These are phyloP conservation scores for Trogon melanurus DNA, from an alignment of 2,113 vertebrate genomes.

Conservation along the genomic window DNA sequence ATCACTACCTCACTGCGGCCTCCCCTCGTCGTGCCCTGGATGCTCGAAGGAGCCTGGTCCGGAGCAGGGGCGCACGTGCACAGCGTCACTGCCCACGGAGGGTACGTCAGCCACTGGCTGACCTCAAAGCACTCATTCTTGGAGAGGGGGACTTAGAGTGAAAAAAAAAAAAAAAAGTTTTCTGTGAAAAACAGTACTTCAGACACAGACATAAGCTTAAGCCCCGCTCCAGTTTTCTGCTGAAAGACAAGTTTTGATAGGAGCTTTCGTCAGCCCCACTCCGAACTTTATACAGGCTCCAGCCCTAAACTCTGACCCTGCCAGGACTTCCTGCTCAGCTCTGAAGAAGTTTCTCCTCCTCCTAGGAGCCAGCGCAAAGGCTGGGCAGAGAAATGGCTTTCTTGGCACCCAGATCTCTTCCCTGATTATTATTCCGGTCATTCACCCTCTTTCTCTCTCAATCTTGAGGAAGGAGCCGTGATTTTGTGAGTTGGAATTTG, in stretches of 20 bases:
- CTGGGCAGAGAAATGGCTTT: conserved; percentile 20
- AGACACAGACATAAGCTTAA: neutral
- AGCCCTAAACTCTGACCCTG: neutral
- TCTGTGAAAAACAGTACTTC: neutral
- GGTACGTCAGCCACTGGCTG: neutral
- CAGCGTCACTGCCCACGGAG: neutral
- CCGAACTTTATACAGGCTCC: neutral
- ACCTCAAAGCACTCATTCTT: neutral
- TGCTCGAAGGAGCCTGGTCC: neutral
- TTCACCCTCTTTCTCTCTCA: conserved; percentile 58
- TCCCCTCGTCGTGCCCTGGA: neutral
- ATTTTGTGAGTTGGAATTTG: conserved; percentile 74
- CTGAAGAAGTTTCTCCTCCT: neutral
- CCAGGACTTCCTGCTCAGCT: neutral
- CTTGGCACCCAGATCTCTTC: conserved; percentile 55
- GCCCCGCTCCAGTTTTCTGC: neutral
- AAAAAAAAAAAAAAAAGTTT: neutral
- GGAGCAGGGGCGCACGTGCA: too few species aligned
- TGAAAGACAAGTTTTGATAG: neutral
- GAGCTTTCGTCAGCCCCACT: neutral
- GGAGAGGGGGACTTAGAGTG: neutral
- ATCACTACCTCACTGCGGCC: neutral
- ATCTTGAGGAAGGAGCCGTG: conserved; percentile 71
- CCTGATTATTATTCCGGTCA: conserved; percentile 74
- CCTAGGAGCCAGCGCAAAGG: neutral